phyloP scores from a whole-genome alignment of 2,797 vertebrate genomes.

The Myotis vivesi region DNA sequence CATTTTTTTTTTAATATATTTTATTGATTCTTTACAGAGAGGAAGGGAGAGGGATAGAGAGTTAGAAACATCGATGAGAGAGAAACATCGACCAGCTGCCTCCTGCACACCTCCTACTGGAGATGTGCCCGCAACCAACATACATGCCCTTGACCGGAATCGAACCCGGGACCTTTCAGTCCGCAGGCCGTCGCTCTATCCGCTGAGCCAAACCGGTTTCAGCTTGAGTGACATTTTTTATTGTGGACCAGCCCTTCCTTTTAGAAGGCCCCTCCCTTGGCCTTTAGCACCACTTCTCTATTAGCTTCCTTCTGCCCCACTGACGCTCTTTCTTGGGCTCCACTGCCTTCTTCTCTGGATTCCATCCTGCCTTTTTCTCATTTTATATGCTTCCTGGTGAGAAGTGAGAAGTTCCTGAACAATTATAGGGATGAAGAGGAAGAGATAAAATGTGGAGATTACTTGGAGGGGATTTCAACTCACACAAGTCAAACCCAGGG shows the following conservation, averaged over 20 bases:
- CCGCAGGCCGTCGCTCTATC: no score
- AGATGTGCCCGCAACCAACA: no score
- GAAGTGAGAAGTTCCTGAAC: background rate
- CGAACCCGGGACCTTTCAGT: no score
- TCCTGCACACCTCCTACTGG: no score
- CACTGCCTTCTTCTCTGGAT: background rate
- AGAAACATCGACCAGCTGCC: no score
- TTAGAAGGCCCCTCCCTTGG: background rate
- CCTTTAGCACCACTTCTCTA: background rate
- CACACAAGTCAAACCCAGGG: background rate
- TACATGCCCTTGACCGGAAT: no score
- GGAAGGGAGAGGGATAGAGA: no score
- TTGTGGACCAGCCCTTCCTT: background rate
- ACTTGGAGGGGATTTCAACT: background rate
- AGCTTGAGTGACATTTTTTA: background rate
- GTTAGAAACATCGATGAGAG: no score
- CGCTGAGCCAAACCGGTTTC: no score
- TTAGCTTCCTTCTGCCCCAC: background rate
- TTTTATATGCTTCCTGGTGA: background rate
- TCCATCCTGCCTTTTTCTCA: background rate
- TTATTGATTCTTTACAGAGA: no score
- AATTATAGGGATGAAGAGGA: background rate
- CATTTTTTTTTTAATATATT: no score
- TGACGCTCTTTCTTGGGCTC: background rate
- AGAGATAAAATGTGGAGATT: background rate